These are phyloP conservation scores for Zaprionus ghesquierei DNA, from an alignment of 1,140 invertebrate genomes.

Conservation along the genomic window DNA sequence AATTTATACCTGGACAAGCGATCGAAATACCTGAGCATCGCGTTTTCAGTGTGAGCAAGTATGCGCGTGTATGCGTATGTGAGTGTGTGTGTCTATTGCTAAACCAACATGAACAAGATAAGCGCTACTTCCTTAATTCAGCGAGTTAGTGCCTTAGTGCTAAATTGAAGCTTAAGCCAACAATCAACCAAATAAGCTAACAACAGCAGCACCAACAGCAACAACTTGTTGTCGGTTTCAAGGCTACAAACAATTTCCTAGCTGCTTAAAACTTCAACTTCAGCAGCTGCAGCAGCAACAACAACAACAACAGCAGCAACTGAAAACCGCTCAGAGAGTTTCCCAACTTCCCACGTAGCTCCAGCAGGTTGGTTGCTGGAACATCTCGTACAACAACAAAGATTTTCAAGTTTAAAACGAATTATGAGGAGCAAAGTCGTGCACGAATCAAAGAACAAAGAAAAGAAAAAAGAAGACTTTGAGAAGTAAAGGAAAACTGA, in stretches of 20 bases:
- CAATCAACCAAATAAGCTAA: slow-evolving; percentile 61
- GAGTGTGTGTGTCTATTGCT: slow-evolving; percentile 3
- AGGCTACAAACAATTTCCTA: slow-evolving; percentile 44
- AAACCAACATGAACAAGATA: slow-evolving; percentile 33
- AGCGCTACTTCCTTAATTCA: slow-evolving; percentile 67
- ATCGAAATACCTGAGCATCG: background rate
- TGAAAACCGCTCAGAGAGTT: slow-evolving; percentile 14
- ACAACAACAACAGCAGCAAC: background rate
- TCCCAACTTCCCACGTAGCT: slow-evolving; percentile 58
- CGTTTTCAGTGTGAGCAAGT: background rate
- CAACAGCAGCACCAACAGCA: slow-evolving; percentile 37
- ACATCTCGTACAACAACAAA: slow-evolving; percentile 60
- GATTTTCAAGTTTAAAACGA: slow-evolving; percentile 69
- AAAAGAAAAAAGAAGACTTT: background rate
- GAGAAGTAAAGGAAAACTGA: background rate
- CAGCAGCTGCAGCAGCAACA: background rate
- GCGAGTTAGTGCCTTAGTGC: slow-evolving; percentile 61
- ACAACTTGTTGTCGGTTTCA: slow-evolving; percentile 49
- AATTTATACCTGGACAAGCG: background rate
- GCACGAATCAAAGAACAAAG: slow-evolving; percentile 18
- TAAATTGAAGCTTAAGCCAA: slow-evolving; percentile 50
- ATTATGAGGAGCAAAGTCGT: slow-evolving; percentile 44
- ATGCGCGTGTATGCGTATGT: background rate
- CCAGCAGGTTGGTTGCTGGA: slow-evolving; percentile 47
- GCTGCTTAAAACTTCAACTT: background rate